Percentiles rank a stretch among this genome's conserved stretches.
These are phyloP conservation scores for Himalopsyche anomala DNA, from an alignment of 2,888 invertebrate genomes.

Conservation along the genomic window DNA sequence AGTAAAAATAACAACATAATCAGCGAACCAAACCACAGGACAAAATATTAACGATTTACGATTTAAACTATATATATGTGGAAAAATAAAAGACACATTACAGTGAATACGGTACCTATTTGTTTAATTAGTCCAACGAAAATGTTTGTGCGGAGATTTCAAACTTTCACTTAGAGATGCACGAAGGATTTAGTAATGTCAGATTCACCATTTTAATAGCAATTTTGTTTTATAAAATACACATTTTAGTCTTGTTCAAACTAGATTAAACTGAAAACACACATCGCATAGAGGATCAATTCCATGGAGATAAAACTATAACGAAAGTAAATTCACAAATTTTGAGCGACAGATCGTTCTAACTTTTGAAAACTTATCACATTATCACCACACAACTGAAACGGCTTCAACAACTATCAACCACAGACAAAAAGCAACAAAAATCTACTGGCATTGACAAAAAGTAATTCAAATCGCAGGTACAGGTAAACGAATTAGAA, in stretches of 20 bases:
- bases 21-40: background rate
- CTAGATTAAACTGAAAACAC: background rate
- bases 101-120: no score
- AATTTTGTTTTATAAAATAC: background rate
- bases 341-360: no score
- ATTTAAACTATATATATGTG: background rate
- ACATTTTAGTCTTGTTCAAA: slow-evolving; percentile 1
- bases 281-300: background rate
- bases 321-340: background rate
- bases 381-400: no score
- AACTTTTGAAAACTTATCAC: no score
- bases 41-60: background rate
- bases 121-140: no score
- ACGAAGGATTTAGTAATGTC: background rate
- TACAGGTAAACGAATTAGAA: no score
- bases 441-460: no score
- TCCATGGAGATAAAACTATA: background rate
- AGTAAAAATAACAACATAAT: background rate
- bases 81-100: no score
- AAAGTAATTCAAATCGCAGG: no score
- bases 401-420: no score
- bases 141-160: background rate
- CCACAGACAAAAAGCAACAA: no score
- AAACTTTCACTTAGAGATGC: slow-evolving; percentile 21
- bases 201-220: slow-evolving; percentile 14